Conservation (phyloP, 2,113 vertebrate genomes). For the Podarcis cretensis region DNA sequence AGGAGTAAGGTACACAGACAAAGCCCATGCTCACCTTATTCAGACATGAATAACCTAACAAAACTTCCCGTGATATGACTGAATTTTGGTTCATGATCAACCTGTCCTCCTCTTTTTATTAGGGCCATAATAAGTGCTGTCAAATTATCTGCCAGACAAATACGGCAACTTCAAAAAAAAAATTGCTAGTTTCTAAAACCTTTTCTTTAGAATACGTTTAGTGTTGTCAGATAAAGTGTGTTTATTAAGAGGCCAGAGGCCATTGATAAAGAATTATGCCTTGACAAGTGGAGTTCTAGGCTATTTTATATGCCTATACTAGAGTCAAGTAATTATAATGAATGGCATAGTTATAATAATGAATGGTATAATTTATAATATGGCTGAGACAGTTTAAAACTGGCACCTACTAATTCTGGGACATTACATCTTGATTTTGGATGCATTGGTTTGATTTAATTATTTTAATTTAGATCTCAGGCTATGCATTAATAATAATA, state of each 20-base stretch:
- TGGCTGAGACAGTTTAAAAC: neutral
- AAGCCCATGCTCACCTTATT: neutral
- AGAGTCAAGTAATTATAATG: neutral
- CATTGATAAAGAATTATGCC: slow-evolving; percentile 17
- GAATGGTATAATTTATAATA: slow-evolving; percentile 1
- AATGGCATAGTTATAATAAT: slow-evolving; percentile 4
- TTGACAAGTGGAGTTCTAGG: neutral
- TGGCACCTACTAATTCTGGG: neutral
- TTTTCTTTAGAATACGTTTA: neutral
- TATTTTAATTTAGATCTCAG: slow-evolving; percentile 31
- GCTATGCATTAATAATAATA: neutral
- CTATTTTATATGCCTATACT: neutral
- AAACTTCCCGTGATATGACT: neutral
- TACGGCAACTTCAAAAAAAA: neutral
- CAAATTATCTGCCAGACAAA: neutral
- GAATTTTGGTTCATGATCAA: neutral
- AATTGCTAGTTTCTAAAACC: neutral
- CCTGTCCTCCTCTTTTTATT: neutral
- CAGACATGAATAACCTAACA: neutral
- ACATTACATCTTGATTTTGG: slow-evolving; percentile 11
- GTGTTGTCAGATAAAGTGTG: slow-evolving; percentile 3
- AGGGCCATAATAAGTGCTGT: neutral
- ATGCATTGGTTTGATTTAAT: slow-evolving; percentile 21
- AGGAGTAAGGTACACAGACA: neutral
- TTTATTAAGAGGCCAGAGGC: slow-evolving; percentile 5